Evolutionary conservation across 2,888 invertebrate genomes (phyloP).

Genomic region (Sesia bembeciformis): DNA sequence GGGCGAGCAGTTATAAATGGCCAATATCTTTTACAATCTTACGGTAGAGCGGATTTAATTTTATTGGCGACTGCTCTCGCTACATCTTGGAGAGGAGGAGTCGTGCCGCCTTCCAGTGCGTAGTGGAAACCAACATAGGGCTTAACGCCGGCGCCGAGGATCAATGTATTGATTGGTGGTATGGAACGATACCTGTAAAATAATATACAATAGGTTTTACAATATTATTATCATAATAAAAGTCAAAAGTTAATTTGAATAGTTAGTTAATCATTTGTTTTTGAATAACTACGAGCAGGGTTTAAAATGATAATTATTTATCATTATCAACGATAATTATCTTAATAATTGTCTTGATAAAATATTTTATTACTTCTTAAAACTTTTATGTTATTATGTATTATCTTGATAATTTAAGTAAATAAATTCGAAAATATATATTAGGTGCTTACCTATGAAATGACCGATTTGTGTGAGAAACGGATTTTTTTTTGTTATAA

Average conservation of each 20-base stretch:
- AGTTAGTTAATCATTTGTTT: too few relatives aligned
- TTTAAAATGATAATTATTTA: neutral
- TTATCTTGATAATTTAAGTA: too few relatives aligned
- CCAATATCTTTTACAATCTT: slow-evolving; percentile 39
- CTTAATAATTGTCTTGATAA: too few relatives aligned
- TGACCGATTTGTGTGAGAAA: too few relatives aligned
- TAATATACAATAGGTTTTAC: neutral
- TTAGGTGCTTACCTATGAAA: too few relatives aligned
- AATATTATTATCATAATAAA: neutral
- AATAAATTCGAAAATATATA: too few relatives aligned
- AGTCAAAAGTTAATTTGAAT: neutral
- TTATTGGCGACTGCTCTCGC: slow-evolving; percentile 93
- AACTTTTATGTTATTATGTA: too few relatives aligned
- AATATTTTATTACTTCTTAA: too few relatives aligned
- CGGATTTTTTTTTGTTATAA: too few relatives aligned
- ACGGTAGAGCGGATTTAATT: slow-evolving; percentile 86
- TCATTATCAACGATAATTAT: neutral
- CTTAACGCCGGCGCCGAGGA: slow-evolving; percentile 84
- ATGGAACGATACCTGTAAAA: slow-evolving; percentile 77
- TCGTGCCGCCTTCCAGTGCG: slow-evolving; percentile 87
- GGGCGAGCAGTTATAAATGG: too few relatives aligned
- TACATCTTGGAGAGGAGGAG: slow-evolving; percentile 91
- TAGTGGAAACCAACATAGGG: slow-evolving; percentile 93
- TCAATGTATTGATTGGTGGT: slow-evolving; percentile 83
- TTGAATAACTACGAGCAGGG: neutral